Base-by-base conservation (phyloP, 1,140 invertebrate species). In the Pectinophora gossypiella region DNA sequence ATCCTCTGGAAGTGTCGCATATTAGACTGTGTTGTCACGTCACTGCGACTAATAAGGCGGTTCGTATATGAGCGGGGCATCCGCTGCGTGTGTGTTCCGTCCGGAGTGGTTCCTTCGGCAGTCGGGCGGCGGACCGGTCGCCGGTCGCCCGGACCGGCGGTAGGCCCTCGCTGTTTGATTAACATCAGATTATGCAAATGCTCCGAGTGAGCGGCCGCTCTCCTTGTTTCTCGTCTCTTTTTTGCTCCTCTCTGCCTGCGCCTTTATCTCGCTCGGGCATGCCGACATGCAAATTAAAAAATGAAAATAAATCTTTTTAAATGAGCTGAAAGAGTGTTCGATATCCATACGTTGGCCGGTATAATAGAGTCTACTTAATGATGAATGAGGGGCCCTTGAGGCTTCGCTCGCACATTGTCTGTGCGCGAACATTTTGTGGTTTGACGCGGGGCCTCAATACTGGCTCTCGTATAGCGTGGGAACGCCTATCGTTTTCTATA, bases 111-210 rank as follows among this genome's bases (percentile, higher is more conserved):
- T 36, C 16, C 19, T 60, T 59, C 68, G 62, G 53, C 43, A 40
- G 50, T 40, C 2, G 36, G 32, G 9, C 23, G 12, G 51, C 48
- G 22, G 38, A 19, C 32, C 32, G 44, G 47, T 51, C 48, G 56
- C 27, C 48, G 47, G 19, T 21, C 21, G 56, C 52, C 12, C 20
- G 32, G 19, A 19, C 19, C 19, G 61, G 59, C 67, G 64, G 54
- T 48, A 43, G 51, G 21, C 19, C 47, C 32, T 36, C 57, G 48
- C 50, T 72, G 69, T 81, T 83, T 86, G 83, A 85, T 86, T 85
- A 83, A 76, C 77, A 86, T 86, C 83, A 80, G 83, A 85, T 85
- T 86, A 86, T 86, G 81, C 81, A 85, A 87, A 87, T 86, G 69
- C 76, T 69, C 60, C 72, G 70, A 74, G 63, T 73, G 71, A 81